Conservation (phyloP, 2,888 invertebrate species). For the Scotopteryx bipunctaria region DNA sequence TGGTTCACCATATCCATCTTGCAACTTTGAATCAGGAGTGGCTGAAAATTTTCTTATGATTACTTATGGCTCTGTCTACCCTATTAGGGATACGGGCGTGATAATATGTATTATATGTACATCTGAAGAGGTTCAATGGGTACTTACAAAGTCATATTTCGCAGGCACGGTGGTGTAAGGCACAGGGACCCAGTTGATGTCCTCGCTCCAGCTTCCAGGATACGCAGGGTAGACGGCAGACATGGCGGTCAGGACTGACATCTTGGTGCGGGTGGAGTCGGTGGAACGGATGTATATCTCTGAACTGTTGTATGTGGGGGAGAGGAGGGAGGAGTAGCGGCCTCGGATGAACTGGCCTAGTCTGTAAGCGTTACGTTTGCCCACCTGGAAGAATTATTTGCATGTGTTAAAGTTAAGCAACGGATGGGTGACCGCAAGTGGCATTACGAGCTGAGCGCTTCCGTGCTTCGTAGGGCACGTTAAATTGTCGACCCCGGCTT, state of each 20-base stretch:
- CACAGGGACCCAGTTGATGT: slow-evolving; percentile 51
- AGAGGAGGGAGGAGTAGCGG: slow-evolving; percentile 49
- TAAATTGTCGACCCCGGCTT: too few species aligned
- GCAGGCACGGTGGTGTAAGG: slow-evolving; percentile 53
- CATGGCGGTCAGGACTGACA: slow-evolving; percentile 53
- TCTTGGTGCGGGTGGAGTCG: slow-evolving; percentile 56
- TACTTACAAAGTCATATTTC: slow-evolving; percentile 55
- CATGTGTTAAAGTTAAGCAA: too few species aligned
- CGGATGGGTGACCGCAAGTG: too few species aligned
- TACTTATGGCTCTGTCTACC: too few species aligned
- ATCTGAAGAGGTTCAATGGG: too few species aligned
- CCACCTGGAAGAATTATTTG: slow-evolving; percentile 39
- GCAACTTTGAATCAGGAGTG: too few species aligned
- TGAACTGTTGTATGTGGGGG: slow-evolving; percentile 49
- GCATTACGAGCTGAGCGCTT: too few species aligned
- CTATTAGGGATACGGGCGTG: too few species aligned
- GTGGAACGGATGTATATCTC: slow-evolving; percentile 59
- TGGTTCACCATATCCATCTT: too few species aligned
- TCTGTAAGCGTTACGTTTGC: slow-evolving; percentile 44
- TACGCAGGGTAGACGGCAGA: slow-evolving; percentile 48
- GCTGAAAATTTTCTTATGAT: too few species aligned
- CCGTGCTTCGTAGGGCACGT: too few species aligned
- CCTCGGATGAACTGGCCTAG: slow-evolving; percentile 45
- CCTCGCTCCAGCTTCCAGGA: slow-evolving; percentile 43
- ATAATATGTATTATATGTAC: too few species aligned